phyloP scores from a whole-genome alignment of 2,797 vertebrate genomes.

The Propithecus perrieri region DNA sequence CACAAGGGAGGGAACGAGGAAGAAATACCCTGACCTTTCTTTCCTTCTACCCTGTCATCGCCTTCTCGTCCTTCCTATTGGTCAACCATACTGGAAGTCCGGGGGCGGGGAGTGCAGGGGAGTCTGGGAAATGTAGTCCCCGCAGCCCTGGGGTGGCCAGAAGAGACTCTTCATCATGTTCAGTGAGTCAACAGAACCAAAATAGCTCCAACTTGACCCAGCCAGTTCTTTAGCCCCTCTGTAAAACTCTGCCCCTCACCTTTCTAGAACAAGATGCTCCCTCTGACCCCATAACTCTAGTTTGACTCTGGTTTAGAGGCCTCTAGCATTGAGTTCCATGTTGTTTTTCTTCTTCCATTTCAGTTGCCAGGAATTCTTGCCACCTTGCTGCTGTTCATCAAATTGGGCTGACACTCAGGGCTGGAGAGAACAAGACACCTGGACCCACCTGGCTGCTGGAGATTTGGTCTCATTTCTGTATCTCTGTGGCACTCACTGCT shows the following conservation, averaged over 20 bases:
- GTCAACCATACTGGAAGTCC: neutral
- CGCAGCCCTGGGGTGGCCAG: fast-evolving
- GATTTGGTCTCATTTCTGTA: neutral
- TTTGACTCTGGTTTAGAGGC: neutral
- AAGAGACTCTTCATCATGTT: neutral
- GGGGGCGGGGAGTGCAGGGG: neutral
- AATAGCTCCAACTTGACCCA: neutral
- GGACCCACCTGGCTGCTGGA: neutral
- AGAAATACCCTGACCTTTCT: neutral
- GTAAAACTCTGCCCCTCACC: neutral
- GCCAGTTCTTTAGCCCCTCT: neutral
- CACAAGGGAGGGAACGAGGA: neutral
- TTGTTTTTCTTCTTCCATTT: neutral
- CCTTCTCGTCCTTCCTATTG: neutral
- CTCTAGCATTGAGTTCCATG: neutral
- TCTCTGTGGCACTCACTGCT: neutral
- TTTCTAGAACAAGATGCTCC: neutral
- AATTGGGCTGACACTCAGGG: slow-evolving; percentile 16
- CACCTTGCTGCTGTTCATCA: slow-evolving; percentile 31
- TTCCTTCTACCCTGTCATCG: neutral
- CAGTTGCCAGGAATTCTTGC: slow-evolving; percentile 48
- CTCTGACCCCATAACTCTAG: neutral
- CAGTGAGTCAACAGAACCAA: neutral
- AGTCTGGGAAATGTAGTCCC: slow-evolving; percentile 25
- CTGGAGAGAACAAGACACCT: neutral